Evolutionary conservation across 1,140 invertebrate species (phyloP).

Genomic region (Drosophila grimshawi): DNA sequence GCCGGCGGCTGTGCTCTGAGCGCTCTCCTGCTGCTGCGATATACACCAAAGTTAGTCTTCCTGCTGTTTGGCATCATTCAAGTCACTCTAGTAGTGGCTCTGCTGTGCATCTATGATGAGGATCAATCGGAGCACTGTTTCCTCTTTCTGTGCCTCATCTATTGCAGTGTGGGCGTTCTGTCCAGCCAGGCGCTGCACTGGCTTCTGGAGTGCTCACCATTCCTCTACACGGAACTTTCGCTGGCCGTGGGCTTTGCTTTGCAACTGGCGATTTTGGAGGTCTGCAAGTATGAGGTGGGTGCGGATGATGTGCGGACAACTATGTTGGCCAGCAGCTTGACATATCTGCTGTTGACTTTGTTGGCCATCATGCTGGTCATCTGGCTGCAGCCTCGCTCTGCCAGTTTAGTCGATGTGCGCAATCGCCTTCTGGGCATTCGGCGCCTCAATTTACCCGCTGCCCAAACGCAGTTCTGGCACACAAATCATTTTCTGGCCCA

Average conservation of each 20-base stretch:
- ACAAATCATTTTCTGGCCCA: constrained; percentile 77
- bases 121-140: constrained; percentile 67
- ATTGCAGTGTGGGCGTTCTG: constrained; percentile 63
- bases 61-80: constrained; percentile 77
- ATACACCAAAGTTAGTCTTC: constrained; percentile 72
- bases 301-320: constrained; percentile 51
- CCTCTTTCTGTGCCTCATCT: constrained; percentile 74
- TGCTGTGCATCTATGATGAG: constrained; percentile 73
- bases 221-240: constrained; percentile 69
- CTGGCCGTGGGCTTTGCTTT: constrained; percentile 54
- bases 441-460: constrained; percentile 35
- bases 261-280: constrained; percentile 59
- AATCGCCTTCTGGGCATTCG: constrained; percentile 74
- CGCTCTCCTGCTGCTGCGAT: constrained; percentile 62
- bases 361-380: constrained; percentile 51
- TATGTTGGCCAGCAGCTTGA: constrained; percentile 52
- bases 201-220: constrained; percentile 72
- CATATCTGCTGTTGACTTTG: constrained; percentile 49
- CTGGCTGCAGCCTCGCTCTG: constrained; percentile 62
- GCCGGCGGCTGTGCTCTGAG: constrained; percentile 58
- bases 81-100: constrained; percentile 62
- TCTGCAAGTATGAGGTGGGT: constrained; percentile 65
- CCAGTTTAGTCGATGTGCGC: constrained; percentile 70
- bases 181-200: constrained; percentile 71
- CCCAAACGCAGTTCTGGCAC: constrained; percentile 71